Percentiles rank a stretch among this genome's conserved stretches.
phyloP scores from a whole-genome alignment of 2,888 invertebrate species.

The Tricholauxania praeusta region DNA sequence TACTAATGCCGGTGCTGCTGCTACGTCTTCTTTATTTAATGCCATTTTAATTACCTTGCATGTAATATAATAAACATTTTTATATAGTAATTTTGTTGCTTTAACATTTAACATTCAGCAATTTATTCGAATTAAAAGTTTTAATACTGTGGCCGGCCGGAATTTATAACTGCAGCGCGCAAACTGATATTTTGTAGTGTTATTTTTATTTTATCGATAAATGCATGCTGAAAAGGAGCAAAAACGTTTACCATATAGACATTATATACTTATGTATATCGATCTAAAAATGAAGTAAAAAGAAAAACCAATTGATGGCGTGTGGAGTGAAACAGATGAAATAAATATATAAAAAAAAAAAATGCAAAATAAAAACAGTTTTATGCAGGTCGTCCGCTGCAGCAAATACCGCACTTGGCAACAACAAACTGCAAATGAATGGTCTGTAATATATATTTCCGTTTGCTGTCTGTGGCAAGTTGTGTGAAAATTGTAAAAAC shows the following conservation, averaged over 20 bases:
- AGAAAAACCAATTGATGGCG: too few relatives aligned
- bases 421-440: background rate
- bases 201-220: too few relatives aligned
- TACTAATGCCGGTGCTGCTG: background rate
- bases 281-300: too few relatives aligned
- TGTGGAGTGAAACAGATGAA: too few relatives aligned
- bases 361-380: background rate
- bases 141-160: slow-evolving; percentile 6
- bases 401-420: background rate
- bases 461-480: too few relatives aligned
- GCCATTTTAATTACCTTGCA: slow-evolving; percentile 20
- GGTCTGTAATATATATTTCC: background rate
- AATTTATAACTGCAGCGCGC: background rate
- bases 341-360: background rate
- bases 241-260: too few relatives aligned
- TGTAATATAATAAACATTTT: slow-evolving; percentile 9
- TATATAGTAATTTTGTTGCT: background rate
- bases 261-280: too few relatives aligned
- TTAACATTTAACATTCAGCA: background rate
- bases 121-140: slow-evolving; percentile 23
- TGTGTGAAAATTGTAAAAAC: too few relatives aligned
- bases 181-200: slow-evolving; percentile 1
- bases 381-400: slow-evolving; percentile 11
- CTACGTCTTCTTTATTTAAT: background rate
- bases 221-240: too few relatives aligned